Conservation (phyloP, 2,797 vertebrate genomes). For the Smutsia gigantea region DNA sequence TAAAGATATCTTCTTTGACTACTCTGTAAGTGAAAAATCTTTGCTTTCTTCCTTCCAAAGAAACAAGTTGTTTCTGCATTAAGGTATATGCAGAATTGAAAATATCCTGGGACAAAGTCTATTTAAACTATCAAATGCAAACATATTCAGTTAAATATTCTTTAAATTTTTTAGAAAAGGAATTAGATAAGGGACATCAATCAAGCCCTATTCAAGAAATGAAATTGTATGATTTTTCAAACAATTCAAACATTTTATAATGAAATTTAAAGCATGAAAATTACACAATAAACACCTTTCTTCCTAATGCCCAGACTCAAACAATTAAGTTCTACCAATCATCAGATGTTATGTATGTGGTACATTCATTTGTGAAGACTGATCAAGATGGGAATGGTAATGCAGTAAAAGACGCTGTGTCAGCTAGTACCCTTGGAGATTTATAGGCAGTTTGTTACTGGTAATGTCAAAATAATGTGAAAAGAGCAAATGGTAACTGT, state of each 20-base stretch:
- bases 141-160: not conserved
- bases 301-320: slow-evolving; percentile 50
- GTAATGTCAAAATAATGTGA: slow-evolving; percentile 1
- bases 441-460: not conserved
- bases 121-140: not conserved
- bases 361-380: not conserved
- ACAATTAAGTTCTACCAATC: not conserved
- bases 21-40: not conserved
- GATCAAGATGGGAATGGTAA: not conserved
- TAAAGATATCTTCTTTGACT: not conserved
- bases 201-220: slow-evolving; percentile 29
- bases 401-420: not conserved
- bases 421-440: not conserved
- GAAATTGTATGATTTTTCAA: slow-evolving; percentile 2
- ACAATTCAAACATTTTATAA: slow-evolving; percentile 44
- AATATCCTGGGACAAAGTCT: not conserved
- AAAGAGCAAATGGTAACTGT: not conserved
- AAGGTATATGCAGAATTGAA: not conserved
- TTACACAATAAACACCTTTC: not conserved
- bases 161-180: not conserved
- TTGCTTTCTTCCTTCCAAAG: not conserved
- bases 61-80: not conserved
- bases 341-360: not conserved
- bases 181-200: slow-evolving; percentile 55
- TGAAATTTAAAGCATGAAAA: not conserved